phyloP scores from a whole-genome alignment of 2,888 invertebrate genomes.

The Steinernema carpocapsae region DNA sequence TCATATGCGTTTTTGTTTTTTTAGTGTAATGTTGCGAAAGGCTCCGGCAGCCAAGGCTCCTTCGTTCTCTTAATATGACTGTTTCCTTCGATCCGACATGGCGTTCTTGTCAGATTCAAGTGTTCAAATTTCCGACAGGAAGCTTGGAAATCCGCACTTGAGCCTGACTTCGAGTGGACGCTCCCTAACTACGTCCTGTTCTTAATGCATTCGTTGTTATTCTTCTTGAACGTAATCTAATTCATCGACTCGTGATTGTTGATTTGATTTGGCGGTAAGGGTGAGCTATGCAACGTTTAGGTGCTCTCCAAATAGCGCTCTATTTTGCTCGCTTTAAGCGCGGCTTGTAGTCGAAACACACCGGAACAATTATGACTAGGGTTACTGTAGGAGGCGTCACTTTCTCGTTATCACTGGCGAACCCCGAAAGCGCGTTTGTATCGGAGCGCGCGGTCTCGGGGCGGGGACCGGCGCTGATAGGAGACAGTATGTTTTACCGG shows the following conservation, averaged over 20 bases:
- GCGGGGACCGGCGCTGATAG: neutral
- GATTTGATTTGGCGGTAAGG: constrained; percentile 30
- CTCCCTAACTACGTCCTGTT: no score
- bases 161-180: no score
- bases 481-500: constrained; percentile 2
- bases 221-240: constrained; percentile 9
- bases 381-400: constrained; percentile 13
- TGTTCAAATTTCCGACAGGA: no score
- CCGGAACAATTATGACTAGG: neutral
- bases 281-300: constrained; percentile 13
- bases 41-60: no score
- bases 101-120: no score
- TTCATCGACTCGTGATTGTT: constrained; percentile 32
- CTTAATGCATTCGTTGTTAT: constrained; percentile 15
- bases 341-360: neutral
- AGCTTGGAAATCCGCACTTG: no score
- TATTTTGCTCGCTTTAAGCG: neutral
- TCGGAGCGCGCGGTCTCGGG: neutral
- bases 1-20: no score
- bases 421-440: neutral
- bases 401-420: constrained; percentile 19
- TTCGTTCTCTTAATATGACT: no score
- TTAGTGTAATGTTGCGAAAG: no score
- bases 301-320: neutral
- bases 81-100: no score